Percentiles rank a stretch among this genome's conserved stretches.
These are phyloP conservation scores for Pogonocherus hispidulus DNA, from an alignment of 2,888 invertebrate genomes.

Conservation along the genomic window DNA sequence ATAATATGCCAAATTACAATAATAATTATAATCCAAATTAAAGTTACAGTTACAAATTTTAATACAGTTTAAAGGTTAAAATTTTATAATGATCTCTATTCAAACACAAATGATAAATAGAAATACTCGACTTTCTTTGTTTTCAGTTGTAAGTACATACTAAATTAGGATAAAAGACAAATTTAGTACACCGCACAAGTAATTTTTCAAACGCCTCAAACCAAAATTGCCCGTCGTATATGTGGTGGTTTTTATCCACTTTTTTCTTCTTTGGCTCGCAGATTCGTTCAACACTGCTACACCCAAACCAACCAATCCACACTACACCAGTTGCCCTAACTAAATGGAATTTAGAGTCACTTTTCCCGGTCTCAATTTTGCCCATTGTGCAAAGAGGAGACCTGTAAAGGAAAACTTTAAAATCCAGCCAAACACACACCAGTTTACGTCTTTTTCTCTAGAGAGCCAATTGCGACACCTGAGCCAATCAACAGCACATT, in stretches of 20 bases:
- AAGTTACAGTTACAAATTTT: too few relatives aligned
- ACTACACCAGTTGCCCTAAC: conserved; percentile 55
- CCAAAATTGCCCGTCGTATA: conserved; percentile 28
- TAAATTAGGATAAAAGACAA: neutral
- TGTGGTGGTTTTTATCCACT: neutral
- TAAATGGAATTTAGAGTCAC: conserved; percentile 58
- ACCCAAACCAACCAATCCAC: conserved; percentile 55
- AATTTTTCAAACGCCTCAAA: conserved; percentile 21
- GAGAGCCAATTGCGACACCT: conserved; percentile 51
- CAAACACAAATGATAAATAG: too few relatives aligned
- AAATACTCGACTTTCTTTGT: too few relatives aligned
- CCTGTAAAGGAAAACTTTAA: conserved; percentile 77
- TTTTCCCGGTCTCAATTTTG: conserved; percentile 76
- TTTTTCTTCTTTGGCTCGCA: conserved; percentile 27
- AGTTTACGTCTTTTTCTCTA: conserved; percentile 41
- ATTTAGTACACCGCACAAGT: neutral
- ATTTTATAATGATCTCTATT: too few relatives aligned
- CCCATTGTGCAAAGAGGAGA: conserved; percentile 87
- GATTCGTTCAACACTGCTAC: conserved; percentile 55
- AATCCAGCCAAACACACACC: conserved; percentile 60
- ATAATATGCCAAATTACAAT: too few relatives aligned
- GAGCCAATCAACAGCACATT: conserved; percentile 22
- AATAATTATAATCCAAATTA: too few relatives aligned
- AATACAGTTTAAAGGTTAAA: too few relatives aligned
- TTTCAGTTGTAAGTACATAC: neutral